phyloP scores from a whole-genome alignment of 1,140 invertebrate species.

The Trinorchestia longiramus region DNA sequence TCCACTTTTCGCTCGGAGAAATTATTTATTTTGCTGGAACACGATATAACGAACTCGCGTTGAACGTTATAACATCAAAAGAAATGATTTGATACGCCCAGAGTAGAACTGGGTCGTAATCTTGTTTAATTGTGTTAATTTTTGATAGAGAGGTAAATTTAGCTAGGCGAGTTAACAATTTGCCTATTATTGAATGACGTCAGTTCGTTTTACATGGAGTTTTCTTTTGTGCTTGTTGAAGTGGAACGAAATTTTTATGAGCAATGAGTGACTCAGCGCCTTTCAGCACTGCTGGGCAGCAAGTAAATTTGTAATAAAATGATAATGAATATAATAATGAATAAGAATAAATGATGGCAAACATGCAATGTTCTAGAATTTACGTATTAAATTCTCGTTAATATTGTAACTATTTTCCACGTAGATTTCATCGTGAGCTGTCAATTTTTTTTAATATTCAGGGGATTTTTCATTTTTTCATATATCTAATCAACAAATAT shows the following conservation, averaged over 20 bases:
- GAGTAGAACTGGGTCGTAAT: not conserved
- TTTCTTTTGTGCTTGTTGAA: not conserved
- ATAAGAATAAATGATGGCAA: not conserved
- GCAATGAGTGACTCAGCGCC: not conserved
- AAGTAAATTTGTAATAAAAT: not conserved
- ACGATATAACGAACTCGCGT: not conserved
- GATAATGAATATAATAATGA: not conserved
- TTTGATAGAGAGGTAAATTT: not conserved
- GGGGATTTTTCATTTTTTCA: not conserved
- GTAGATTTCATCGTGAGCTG: not conserved
- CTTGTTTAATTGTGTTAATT: not conserved
- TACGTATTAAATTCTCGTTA: not conserved
- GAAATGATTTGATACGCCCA: not conserved
- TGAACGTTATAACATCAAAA: not conserved
- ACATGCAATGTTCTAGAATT: not conserved
- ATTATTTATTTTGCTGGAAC: constrained; percentile 9
- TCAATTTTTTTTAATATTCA: not conserved
- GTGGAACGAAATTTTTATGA: not conserved
- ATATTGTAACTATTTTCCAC: not conserved
- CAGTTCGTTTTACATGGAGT: not conserved
- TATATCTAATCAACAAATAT: too few relatives aligned
- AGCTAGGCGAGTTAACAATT: not conserved
- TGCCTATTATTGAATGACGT: not conserved
- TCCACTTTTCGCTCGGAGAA: constrained; percentile 12
- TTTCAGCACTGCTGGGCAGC: not conserved